Evolutionary conservation across 1,140 invertebrate species (phyloP).

Genomic region (Leptoteleia sp.): DNA sequence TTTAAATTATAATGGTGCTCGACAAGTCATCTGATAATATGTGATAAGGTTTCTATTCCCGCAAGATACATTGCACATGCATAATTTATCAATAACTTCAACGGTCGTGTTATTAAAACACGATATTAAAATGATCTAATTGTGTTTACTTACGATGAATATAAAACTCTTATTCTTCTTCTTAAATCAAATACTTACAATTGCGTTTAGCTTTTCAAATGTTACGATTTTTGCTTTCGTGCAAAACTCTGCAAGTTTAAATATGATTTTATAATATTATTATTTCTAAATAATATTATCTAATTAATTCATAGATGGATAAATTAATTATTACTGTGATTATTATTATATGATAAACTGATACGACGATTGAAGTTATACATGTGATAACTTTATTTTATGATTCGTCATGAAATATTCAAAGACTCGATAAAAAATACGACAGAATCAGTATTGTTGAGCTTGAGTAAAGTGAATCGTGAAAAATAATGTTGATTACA

Average conservation of each 20-base stretch:
- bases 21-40: too few relatives aligned
- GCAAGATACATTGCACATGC: too few relatives aligned
- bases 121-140: not conserved
- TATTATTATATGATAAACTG: not conserved
- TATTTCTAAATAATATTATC: too few relatives aligned
- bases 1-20: too few relatives aligned
- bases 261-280: too few relatives aligned
- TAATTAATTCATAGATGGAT: not conserved
- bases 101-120: not conserved
- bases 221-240: not conserved
- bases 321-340: not conserved
- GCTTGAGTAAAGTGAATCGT: constrained; percentile 8
- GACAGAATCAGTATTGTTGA: constrained; percentile 31
- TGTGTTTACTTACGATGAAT: not conserved
- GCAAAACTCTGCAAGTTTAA: not conserved
- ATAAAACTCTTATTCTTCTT: too few relatives aligned
- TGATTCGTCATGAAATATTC: constrained; percentile 12
- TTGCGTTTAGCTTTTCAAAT: too few relatives aligned
- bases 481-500: constrained; percentile 20
- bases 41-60: too few relatives aligned
- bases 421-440: constrained; percentile 13
- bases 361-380: constrained; percentile 2
- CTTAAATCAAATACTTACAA: too few relatives aligned
- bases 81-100: constrained; percentile 17
- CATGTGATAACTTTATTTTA: not conserved